Percentiles rank a stretch among this genome's conserved stretches.
Evolutionary conservation across 2,113 vertebrate species (phyloP).

Genomic region (Neolamprologus devosi): DNA sequence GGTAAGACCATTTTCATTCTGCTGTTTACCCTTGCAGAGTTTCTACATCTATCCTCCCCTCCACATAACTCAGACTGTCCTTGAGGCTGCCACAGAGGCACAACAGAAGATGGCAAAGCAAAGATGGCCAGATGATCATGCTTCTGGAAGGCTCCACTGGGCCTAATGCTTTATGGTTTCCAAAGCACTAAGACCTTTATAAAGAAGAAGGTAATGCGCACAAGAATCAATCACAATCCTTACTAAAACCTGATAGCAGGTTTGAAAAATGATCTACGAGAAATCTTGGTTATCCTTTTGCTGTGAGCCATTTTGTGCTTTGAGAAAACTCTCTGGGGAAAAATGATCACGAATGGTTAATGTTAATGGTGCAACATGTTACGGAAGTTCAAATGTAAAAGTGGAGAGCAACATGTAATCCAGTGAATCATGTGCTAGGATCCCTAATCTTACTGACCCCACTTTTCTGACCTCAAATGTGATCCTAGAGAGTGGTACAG

Average conservation of each 20-base stretch:
- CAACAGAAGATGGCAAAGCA: neutral
- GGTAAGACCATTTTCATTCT: neutral
- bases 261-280: neutral
- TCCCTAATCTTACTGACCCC: neutral
- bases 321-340: neutral
- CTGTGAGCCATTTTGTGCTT: neutral
- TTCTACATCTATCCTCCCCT: neutral
- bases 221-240: neutral
- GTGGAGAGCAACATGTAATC: neutral
- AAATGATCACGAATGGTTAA: neutral
- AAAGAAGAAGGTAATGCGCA: neutral
- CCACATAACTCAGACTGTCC: neutral
- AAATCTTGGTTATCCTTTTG: neutral
- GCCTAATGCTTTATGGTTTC: neutral
- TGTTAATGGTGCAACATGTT: neutral
- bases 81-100: neutral
- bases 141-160: neutral
- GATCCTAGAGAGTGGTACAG: slow-evolving; percentile 9
- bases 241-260: neutral
- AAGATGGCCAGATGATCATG: neutral
- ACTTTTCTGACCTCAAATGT: neutral
- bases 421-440: neutral
- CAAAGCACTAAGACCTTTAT: neutral
- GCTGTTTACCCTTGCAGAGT: neutral
- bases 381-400: neutral